Conservation (phyloP, 53 echinoderm and acorn worm genomes). For the Holothuria leucospilota region DNA sequence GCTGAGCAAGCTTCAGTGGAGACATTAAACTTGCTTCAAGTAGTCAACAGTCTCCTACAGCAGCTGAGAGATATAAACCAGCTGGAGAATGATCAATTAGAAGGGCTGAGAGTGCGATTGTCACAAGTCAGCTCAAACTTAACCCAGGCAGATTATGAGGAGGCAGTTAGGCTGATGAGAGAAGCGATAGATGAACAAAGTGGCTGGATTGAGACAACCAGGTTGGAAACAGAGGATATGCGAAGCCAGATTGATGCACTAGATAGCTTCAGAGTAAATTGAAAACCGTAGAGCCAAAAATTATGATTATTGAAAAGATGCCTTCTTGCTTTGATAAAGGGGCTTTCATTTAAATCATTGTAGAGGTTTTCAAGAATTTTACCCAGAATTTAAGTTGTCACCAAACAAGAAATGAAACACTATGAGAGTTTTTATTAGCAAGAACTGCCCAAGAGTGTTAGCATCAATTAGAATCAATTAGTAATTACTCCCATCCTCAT, state of each 20-base stretch:
- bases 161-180: conserved; percentile 49
- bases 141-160: conserved; percentile 65
- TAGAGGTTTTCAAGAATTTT: too few relatives aligned
- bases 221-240: conserved; percentile 50
- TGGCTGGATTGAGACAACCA: conserved; percentile 74
- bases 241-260: conserved; percentile 75
- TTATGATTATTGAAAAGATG: too few relatives aligned
- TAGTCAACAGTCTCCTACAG: conserved; percentile 31
- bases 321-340: too few relatives aligned
- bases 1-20: conserved; percentile 49
- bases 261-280: conserved; percentile 79
- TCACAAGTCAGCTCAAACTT: conserved; percentile 53
- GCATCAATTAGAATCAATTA: too few relatives aligned
- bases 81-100: conserved; percentile 65
- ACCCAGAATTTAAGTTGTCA: too few relatives aligned
- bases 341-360: too few relatives aligned
- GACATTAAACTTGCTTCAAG: conserved; percentile 12
- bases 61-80: conserved; percentile 59
- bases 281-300: not conserved
- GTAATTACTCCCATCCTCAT: too few relatives aligned
- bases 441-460: too few relatives aligned
- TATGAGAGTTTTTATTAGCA: too few relatives aligned
- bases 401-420: too few relatives aligned
- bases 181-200: conserved; percentile 71
- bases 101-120: conserved; percentile 57